phyloP scores from a whole-genome alignment of 2,113 vertebrate species.

The Melanerpes formicivorus region DNA sequence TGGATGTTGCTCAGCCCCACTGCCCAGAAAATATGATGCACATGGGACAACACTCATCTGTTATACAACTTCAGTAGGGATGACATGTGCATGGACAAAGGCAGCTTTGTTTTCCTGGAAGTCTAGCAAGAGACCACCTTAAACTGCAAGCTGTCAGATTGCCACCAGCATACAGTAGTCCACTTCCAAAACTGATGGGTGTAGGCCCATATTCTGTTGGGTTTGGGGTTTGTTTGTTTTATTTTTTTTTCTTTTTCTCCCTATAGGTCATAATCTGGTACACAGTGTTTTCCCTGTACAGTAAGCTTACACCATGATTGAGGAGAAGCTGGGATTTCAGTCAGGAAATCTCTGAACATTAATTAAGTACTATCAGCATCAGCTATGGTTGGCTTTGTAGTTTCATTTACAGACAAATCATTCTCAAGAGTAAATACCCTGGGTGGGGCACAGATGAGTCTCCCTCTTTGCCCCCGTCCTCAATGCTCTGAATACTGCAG shows the following conservation, averaged over 20 bases:
- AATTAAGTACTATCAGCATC: neutral
- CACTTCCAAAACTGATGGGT: neutral
- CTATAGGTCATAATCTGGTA: neutral
- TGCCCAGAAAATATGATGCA: neutral
- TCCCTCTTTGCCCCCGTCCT: neutral
- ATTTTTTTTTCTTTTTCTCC: neutral
- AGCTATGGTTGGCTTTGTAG: neutral
- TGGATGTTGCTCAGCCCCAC: fast-evolving
- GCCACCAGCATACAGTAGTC: neutral
- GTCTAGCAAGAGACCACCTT: neutral
- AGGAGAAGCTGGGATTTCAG: neutral
- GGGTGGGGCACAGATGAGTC: neutral
- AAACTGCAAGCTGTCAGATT: neutral
- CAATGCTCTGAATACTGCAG: neutral
- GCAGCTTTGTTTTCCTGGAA: neutral
- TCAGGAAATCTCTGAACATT: neutral
- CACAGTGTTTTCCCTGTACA: neutral
- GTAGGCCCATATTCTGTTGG: neutral
- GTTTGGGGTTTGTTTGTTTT: neutral
- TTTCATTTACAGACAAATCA: slow-evolving; percentile 16
- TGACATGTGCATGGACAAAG: neutral
- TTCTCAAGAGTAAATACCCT: neutral
- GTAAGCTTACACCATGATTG: neutral
- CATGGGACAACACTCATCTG: neutral
- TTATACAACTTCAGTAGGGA: neutral